Conservation (phyloP, 2,113 vertebrate genomes). For the Capricornis sumatraensis region DNA sequence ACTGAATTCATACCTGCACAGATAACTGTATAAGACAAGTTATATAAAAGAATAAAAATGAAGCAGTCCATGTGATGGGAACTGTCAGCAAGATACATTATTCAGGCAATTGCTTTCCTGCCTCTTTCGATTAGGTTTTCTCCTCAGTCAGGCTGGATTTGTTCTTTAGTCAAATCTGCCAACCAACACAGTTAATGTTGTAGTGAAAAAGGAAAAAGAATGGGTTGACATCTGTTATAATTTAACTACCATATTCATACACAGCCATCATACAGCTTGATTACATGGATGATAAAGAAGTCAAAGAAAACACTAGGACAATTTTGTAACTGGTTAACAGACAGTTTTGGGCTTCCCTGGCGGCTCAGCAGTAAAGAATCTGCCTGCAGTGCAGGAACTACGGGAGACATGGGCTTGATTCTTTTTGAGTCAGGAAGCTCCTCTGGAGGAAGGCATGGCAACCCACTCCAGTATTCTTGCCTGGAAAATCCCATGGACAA, state of each 20-base stretch:
- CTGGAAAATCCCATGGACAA: neutral
- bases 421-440: neutral
- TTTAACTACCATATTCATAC: neutral
- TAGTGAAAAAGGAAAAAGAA: neutral
- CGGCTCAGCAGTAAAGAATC: neutral
- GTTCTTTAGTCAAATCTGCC: neutral
- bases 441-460: neutral
- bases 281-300: neutral
- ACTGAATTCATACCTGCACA: neutral
- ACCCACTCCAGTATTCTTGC: neutral
- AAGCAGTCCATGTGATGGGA: neutral
- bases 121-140: neutral
- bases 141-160: neutral
- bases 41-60: neutral
- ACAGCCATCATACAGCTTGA: neutral
- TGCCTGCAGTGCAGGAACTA: neutral
- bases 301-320: neutral
- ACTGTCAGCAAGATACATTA: neutral
- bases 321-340: neutral
- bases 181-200: neutral
- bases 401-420: fast-evolving
- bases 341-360: neutral
- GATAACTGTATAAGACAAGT: neutral
- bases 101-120: neutral
- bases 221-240: neutral